Evolutionary conservation across 2,113 vertebrate genomes (phyloP).

Genomic region (Heteronetta atricapilla): DNA sequence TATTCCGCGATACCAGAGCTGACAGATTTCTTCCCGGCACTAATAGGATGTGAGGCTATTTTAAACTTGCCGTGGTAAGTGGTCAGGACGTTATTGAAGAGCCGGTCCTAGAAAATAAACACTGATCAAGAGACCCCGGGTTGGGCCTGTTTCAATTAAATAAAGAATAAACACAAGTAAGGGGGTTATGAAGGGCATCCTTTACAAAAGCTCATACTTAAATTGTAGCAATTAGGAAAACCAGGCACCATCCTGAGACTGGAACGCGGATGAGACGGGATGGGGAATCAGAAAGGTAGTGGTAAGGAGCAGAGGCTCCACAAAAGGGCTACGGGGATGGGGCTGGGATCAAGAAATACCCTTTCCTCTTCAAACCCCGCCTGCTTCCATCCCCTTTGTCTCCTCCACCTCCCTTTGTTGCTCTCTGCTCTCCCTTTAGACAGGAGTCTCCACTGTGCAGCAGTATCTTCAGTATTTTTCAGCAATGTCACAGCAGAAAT

Average conservation of each 20-base stretch:
- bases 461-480: neutral
- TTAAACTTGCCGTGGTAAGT: constrained; percentile 22
- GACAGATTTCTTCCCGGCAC: constrained; percentile 44
- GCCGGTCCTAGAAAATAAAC: constrained; percentile 19
- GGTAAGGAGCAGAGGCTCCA: neutral
- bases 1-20: neutral
- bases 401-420: neutral
- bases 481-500: neutral
- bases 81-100: neutral
- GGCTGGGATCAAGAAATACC: neutral
- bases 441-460: accelerated
- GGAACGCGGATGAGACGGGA: neutral
- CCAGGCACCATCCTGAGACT: neutral
- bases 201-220: neutral
- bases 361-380: neutral
- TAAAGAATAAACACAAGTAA: neutral
- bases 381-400: no score
- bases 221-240: neutral
- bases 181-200: neutral
- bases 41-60: constrained; percentile 27
- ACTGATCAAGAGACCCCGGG: neutral
- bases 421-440: neutral
- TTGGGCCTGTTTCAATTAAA: accelerated
- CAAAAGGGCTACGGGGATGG: no score
- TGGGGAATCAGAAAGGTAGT: accelerated